These are phyloP conservation scores for Coenonympha glycerion DNA, from an alignment of 2,888 invertebrate genomes.

Conservation along the genomic window DNA sequence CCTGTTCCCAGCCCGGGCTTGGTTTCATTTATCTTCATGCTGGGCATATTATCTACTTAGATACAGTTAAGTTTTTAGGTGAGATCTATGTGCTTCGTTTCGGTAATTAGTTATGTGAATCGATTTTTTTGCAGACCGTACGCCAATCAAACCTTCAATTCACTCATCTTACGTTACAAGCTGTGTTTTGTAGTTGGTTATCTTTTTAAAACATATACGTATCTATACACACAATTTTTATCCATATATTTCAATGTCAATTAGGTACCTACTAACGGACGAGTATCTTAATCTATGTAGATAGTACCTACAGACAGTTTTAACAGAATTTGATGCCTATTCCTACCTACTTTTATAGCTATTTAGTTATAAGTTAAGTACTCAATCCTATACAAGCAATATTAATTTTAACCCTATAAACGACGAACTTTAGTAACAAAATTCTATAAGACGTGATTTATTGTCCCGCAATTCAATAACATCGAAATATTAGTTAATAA, in stretches of 20 bases:
- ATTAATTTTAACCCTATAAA: no score
- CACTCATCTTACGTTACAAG: neutral
- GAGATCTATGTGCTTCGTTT: slow-evolving; percentile 8
- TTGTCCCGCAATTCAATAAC: no score
- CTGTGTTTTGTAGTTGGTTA: neutral
- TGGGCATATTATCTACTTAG: slow-evolving; percentile 17
- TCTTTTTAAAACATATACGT: neutral
- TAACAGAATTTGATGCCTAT: no score
- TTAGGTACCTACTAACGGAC: neutral
- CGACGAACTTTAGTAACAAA: no score
- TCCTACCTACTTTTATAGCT: no score
- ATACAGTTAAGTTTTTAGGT: slow-evolving; percentile 15
- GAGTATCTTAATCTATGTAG: no score
- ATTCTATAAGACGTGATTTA: no score
- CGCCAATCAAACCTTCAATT: slow-evolving; percentile 8
- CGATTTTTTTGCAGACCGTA: slow-evolving; percentile 11
- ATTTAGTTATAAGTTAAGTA: no score
- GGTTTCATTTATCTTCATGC: slow-evolving; percentile 29
- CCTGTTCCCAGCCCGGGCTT: slow-evolving; percentile 34
- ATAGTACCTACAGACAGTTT: no score
- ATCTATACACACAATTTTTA: neutral
- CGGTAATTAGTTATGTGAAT: slow-evolving; percentile 9
- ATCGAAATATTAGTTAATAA: no score
- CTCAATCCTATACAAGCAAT: no score
- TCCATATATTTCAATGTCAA: neutral